A percentile compares a stretch with the other conserved stretches of the same genome.
phyloP scores from a whole-genome alignment of 2,113 vertebrate species.

The Proterorhinus semilunaris region DNA sequence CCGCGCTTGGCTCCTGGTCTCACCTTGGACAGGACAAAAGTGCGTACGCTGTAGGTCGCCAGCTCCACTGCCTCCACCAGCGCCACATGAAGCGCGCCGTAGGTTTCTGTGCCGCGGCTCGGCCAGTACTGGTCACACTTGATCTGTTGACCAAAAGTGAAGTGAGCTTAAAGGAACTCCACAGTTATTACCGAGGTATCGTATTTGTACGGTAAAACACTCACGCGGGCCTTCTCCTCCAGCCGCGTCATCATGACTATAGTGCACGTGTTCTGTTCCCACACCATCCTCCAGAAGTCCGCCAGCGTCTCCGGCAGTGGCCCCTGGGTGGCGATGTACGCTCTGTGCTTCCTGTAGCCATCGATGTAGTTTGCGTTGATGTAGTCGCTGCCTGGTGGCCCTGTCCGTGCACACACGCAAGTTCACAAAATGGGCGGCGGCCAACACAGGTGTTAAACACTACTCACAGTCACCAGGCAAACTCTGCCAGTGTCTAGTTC shows the following conservation, averaged over 20 bases:
- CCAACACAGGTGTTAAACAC: too few relatives aligned
- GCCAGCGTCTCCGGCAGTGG: conserved; percentile 91
- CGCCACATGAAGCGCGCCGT: conserved; percentile 92
- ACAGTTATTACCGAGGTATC: too few relatives aligned
- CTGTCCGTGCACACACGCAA: conserved; percentile 52
- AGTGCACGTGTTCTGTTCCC: conserved; percentile 92
- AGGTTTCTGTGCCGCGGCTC: conserved; percentile 88
- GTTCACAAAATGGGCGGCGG: too few relatives aligned
- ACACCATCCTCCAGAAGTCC: conserved; percentile 98
- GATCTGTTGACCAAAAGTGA: conserved; percentile 73
- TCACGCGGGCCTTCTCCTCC: conserved; percentile 94
- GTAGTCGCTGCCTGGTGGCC: conserved; percentile 92
- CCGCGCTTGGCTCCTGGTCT: neutral
- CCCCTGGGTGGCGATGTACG: conserved; percentile 95
- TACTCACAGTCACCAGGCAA: too few relatives aligned
- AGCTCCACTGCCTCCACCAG: conserved; percentile 91
- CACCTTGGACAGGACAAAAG: conserved; percentile 93
- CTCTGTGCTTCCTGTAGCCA: conserved; percentile 96
- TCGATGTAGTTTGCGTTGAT: conserved; percentile 96
- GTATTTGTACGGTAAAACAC: conserved; percentile 10
- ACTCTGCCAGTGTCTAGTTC: too few relatives aligned
- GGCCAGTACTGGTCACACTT: conserved; percentile 99
- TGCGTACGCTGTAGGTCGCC: conserved; percentile 90
- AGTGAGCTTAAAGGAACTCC: neutral
- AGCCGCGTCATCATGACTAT: conserved; percentile 97